phyloP scores from a whole-genome alignment of 2,888 invertebrate genomes.

The Scaptomyza cyrtandrae region DNA sequence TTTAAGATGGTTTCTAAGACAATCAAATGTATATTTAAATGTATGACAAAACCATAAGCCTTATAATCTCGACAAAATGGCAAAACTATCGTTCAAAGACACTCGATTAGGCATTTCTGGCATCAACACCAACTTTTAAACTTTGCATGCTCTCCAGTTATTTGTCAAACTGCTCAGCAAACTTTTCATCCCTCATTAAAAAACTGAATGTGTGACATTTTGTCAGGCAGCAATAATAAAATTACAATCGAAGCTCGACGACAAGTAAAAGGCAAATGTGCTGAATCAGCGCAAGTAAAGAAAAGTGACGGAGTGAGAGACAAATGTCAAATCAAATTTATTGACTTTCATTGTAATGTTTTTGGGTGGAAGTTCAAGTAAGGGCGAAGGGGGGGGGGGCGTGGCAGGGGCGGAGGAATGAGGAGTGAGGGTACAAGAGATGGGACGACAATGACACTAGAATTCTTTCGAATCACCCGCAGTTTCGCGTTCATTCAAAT shows the following conservation, averaged over 20 bases:
- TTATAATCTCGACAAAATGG: too few species aligned
- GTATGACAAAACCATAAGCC: too few species aligned
- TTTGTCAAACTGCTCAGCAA: neutral
- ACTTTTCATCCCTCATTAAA: slow-evolving; percentile 56
- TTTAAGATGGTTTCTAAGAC: too few species aligned
- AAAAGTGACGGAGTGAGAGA: slow-evolving; percentile 17
- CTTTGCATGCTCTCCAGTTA: neutral
- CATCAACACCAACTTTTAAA: neutral
- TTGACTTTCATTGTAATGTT: slow-evolving; percentile 73
- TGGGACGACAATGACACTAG: slow-evolving; percentile 35
- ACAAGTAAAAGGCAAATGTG: slow-evolving; percentile 64
- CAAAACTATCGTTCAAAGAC: neutral
- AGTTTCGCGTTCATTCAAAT: slow-evolving; percentile 68
- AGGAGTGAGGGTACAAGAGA: neutral
- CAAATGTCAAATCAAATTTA: slow-evolving; percentile 79
- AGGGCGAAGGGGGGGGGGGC: neutral
- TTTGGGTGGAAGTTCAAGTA: neutral
- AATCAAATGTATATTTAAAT: too few species aligned
- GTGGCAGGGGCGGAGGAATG: too few species aligned
- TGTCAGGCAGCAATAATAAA: slow-evolving; percentile 71
- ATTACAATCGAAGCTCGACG: slow-evolving; percentile 67
- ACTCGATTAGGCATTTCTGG: neutral
- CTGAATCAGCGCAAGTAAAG: slow-evolving; percentile 66
- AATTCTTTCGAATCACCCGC: slow-evolving; percentile 45
- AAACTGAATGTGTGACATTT: slow-evolving; percentile 68